These are phyloP conservation scores for Podilymbus podiceps DNA, from an alignment of 2,113 vertebrate species.

Conservation along the genomic window DNA sequence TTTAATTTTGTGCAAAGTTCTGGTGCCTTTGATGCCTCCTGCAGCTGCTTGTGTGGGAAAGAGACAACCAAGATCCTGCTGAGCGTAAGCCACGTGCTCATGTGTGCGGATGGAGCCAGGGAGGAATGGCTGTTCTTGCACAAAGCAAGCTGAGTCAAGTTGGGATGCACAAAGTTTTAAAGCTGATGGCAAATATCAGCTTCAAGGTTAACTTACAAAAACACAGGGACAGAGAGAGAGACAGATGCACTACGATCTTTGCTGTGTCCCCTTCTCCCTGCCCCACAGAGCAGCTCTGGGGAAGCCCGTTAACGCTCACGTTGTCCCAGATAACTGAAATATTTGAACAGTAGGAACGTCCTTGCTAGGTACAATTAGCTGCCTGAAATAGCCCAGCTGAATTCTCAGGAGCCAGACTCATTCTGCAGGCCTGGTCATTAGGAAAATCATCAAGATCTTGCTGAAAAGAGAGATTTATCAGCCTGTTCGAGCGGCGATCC, in stretches of 20 bases:
- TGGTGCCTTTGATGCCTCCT: not conserved
- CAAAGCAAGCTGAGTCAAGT: not conserved
- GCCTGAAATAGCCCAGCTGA: not conserved
- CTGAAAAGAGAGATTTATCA: not conserved
- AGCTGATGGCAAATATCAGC: not conserved
- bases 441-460: not conserved
- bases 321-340: not conserved
- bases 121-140: not conserved
- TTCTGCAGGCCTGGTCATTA: not conserved
- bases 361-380: conserved; percentile 43
- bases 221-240: not conserved
- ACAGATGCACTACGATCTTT: not conserved
- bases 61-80: not conserved
- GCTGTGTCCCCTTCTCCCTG: not conserved
- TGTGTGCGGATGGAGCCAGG: not conserved
- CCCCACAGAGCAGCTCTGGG: not conserved
- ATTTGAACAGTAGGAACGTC: not conserved
- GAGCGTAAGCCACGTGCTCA: fast-evolving
- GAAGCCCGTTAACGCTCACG: not conserved
- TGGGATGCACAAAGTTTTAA: not conserved
- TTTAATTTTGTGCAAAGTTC: not conserved
- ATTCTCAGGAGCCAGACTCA: conserved; percentile 18
- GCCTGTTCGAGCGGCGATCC: not conserved
- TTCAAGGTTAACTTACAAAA: not conserved
- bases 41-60: not conserved